Conservation (phyloP, 2,113 vertebrate genomes). For the Callaeas wilsoni region DNA sequence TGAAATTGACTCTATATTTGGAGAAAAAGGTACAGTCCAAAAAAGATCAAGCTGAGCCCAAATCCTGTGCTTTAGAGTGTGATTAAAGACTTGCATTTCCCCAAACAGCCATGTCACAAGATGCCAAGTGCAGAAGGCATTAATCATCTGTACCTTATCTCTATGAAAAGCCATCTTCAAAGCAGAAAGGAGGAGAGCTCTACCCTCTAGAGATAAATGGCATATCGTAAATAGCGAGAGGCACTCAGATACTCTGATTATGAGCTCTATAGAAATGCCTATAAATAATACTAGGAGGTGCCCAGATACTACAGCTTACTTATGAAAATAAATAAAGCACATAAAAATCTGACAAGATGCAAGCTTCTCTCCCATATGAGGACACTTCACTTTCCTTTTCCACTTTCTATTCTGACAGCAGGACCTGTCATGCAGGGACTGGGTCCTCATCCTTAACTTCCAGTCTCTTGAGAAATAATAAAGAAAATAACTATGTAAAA, state of each 20-base stretch:
- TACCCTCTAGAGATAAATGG: constrained; percentile 47
- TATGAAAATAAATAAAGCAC: constrained; percentile 42
- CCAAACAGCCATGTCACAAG: constrained; percentile 30
- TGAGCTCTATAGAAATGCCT: constrained; percentile 55
- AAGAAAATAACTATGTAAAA: not conserved
- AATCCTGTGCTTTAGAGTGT: not conserved
- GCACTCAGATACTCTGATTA: constrained; percentile 46
- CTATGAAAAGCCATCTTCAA: constrained; percentile 21
- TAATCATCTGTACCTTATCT: constrained; percentile 46
- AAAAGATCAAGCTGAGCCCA: not conserved
- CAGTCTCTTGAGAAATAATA: not conserved
- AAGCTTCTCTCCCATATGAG: not conserved
- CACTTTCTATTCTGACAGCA: not conserved
- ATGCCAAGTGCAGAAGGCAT: constrained; percentile 29
- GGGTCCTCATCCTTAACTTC: not conserved
- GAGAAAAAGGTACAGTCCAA: not conserved
- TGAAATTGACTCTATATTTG: not conserved
- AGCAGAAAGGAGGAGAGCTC: constrained; percentile 34
- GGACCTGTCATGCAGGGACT: not conserved
- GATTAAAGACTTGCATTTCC: constrained; percentile 2
- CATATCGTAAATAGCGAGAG: constrained; percentile 33
- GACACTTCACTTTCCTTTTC: not conserved
- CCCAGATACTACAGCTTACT: constrained; percentile 28
- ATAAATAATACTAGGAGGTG: constrained; percentile 53
- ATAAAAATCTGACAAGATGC: constrained; percentile 38